Evolutionary conservation across 1,140 invertebrate genomes (phyloP), one percentile per base, ranked within the genome.

Genomic region (Caerostris extrusa): DNA sequence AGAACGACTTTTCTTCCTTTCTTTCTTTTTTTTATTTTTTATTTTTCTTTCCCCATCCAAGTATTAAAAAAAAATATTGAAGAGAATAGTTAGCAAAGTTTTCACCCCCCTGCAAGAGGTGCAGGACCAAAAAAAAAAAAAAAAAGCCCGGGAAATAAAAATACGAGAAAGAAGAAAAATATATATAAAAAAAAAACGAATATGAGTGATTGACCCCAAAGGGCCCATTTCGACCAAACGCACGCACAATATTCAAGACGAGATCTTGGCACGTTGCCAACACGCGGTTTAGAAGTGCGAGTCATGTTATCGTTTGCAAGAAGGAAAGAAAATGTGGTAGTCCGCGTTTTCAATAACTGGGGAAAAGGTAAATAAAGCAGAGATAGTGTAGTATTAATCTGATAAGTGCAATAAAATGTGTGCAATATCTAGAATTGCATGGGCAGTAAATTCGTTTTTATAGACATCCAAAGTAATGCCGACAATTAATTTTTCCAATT

Each of bases 181-280:
- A 77, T 7, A 64, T 12, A 34, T 12, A 64, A 82, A 82, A 5
- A 82, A 91, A 55, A 82, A 83, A 83, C 56, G 60, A 83, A 91
- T 55, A 91, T 91, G 90, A 91, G 90, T 83, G 90, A 91, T 82
- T 91, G 90, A 91, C 90, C 90, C 90, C 77, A 58, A 53, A 91
- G 90, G 77, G 57, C 50, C 77, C 90, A 91, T 91, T 91, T 83
- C 58, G 69, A 19, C 69, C 50, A 17, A 67, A 90, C 58, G 50
- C 90, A 91, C 90, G 90, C 90, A 83, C 90, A 60, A 61, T 91
- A 83, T 91, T 91, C 55, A 91, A 91, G 60, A 81, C 69, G 50
- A 71, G 58, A 57, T 91, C 19, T 64, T 91, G 90, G 90, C 90
- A 91, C 2, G 3, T n/a, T 17, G 90, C 90, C 69, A 77, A 12